phyloP scores from a whole-genome alignment of 2,888 invertebrate species.

The Macrosiphum euphorbiae region DNA sequence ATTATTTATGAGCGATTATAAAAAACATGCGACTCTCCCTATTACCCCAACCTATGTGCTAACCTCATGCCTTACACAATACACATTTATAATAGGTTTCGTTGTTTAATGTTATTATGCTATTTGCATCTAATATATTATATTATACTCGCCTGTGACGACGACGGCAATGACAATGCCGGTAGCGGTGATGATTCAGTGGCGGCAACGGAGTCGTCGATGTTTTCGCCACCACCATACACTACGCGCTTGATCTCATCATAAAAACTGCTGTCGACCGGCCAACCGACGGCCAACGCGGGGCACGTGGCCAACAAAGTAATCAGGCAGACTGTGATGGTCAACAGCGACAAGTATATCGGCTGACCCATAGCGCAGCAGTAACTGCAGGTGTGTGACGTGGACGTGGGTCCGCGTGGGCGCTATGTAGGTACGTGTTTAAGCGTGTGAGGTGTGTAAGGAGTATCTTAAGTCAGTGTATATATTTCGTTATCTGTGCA shows the following conservation, averaged over 20 bases:
- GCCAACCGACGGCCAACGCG: slow-evolving; percentile 21
- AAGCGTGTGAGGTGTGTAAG: not conserved
- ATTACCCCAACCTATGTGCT: too few species aligned
- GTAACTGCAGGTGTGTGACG: not conserved
- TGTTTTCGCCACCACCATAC: slow-evolving; percentile 20
- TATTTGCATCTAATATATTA: not conserved
- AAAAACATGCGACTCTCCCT: not conserved
- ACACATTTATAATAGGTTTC: not conserved
- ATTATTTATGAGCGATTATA: not conserved
- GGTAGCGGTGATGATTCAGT: slow-evolving; percentile 42
- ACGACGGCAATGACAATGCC: slow-evolving; percentile 27
- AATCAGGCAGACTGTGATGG: not conserved
- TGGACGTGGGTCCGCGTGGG: not conserved
- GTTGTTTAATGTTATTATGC: not conserved
- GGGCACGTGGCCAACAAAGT: slow-evolving; percentile 29
- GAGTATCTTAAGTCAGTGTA: not conserved
- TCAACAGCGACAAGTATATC: slow-evolving; percentile 8
- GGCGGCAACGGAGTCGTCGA: not conserved
- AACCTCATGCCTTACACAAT: not conserved
- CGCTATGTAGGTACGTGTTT: too few species aligned
- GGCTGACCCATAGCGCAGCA: slow-evolving; percentile 28
- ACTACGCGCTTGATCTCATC: slow-evolving; percentile 56
- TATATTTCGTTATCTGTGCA: slow-evolving; percentile 2
- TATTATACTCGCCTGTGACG: slow-evolving; percentile 35
- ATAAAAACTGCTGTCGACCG: slow-evolving; percentile 54